phyloP scores from a whole-genome alignment of 1,140 invertebrate genomes.

The Heterodera schachtii region DNA sequence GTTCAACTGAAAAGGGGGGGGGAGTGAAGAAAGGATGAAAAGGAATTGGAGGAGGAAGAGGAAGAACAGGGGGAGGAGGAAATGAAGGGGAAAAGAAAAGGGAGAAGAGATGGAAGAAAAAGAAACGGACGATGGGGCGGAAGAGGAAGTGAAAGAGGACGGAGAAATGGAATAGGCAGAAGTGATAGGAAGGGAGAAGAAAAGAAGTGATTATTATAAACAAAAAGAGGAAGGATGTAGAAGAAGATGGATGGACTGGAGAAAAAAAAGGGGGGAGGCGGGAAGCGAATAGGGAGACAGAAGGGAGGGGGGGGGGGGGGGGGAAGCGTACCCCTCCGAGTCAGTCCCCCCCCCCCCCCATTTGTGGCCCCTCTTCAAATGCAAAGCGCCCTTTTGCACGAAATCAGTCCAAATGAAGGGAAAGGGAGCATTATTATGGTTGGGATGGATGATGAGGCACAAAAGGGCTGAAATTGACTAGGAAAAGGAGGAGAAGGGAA shows the following conservation, averaged over 20 bases:
- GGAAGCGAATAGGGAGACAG: too few species aligned
- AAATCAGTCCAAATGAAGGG: neutral
- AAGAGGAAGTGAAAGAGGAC: neutral
- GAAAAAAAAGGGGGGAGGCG: too few species aligned
- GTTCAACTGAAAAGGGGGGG: slow-evolving; percentile 16
- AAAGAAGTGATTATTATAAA: too few species aligned
- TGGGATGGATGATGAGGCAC: neutral
- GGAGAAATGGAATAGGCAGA: neutral
- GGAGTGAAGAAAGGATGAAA: neutral
- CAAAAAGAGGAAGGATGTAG: too few species aligned
- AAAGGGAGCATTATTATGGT: too few species aligned
- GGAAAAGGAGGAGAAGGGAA: too few species aligned
- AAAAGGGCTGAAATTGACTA: too few species aligned
- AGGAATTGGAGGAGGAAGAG: slow-evolving; percentile 4
- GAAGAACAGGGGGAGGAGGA: neutral
- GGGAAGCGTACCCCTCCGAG: too few species aligned
- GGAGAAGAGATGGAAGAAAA: neutral
- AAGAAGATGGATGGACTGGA: too few species aligned
- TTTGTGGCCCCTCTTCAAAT: neutral
- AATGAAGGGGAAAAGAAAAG: slow-evolving; percentile 3
- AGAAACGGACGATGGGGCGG: neutral
- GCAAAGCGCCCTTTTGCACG: neutral
- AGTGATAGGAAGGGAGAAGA: too few species aligned
- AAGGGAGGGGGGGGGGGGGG: neutral
- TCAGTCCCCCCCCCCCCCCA: too few species aligned